Evolutionary conservation across 2,888 invertebrate genomes (phyloP), one percentile per base, ranked within the genome.

Genomic region (Pristionchus fissidentatus): DNA sequence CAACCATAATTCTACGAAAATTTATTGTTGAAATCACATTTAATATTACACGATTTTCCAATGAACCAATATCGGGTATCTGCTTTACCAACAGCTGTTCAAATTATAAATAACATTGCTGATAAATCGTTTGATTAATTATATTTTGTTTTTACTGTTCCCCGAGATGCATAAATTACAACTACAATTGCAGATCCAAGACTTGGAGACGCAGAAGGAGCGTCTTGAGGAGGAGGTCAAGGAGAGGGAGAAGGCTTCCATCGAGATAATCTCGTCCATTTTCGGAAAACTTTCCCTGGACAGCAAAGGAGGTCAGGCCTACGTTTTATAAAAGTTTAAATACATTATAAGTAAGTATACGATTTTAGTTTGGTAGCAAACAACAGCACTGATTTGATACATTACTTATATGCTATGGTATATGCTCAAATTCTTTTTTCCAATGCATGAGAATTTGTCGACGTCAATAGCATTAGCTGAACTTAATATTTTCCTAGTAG

Each of bases 151-250:
- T n/a, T 57, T 57, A 55, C 4, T 22, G 22, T 55, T 55, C 22
- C 13, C n/a, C 55, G 4, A 2, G 8, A 60, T 60, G 19, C 29
- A 15, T 29, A 3, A 32, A 0, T 3, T 29, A 10, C 7, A n/a
- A 41, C 15, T 62, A 13, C 29, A 70, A 13, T 78, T 85, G 1
- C 82, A 86, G 86, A 79, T 87, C 85, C 73, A 86, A 84, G 89
- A 90, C 26, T 84, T 88, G 88, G 92, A 87, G 88, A 89, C 87
- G 57, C 86, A 85, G 22, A 88, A 87, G 75, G 88, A 88, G 35
- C 85, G 88, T 35, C 75, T 89, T n/a, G 83, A 85, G 43, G 89
- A 88, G 62, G 87, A 88, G 60, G 46, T 89, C 81, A 85, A 84
- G 77, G 85, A 84, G 26, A 73, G 87, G 55, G 89, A 89, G 60